phyloP scores from a whole-genome alignment of 2,797 vertebrate genomes.

The Chrysocyon brachyurus region DNA sequence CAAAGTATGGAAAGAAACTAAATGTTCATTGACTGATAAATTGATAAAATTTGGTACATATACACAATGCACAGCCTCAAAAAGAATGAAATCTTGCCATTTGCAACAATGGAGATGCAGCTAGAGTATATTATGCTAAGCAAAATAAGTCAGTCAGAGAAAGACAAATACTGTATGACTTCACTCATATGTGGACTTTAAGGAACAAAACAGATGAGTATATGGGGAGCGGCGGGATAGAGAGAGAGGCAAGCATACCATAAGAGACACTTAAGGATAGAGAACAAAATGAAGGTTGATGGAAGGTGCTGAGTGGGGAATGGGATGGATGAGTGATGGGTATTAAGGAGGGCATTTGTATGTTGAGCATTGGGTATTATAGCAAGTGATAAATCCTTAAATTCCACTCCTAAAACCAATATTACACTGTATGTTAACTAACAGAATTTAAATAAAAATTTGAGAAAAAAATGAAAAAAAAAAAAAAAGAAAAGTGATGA shows the following conservation, averaged over 20 bases:
- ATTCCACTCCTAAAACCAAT: neutral
- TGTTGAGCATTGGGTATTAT: neutral
- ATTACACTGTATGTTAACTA: neutral
- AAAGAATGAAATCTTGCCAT: neutral
- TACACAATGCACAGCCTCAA: neutral
- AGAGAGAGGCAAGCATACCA: neutral
- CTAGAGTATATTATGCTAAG: neutral
- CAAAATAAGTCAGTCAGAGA: neutral
- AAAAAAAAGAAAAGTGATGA: neutral
- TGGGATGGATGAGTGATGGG: neutral
- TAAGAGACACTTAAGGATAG: neutral
- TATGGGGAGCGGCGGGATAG: neutral
- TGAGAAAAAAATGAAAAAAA: neutral
- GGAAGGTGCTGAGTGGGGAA: neutral
- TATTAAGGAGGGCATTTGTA: neutral
- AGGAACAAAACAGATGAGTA: neutral
- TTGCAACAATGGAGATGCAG: neutral
- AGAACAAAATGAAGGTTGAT: neutral
- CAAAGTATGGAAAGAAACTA: neutral
- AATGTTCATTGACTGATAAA: neutral
- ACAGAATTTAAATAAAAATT: neutral
- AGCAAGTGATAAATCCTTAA: neutral
- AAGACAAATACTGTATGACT: neutral
- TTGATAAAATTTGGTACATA: neutral
- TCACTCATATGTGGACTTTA: neutral